Evolutionary conservation across 2,797 vertebrate genomes (phyloP).

Genomic region (Phalloptychus januarius): DNA sequence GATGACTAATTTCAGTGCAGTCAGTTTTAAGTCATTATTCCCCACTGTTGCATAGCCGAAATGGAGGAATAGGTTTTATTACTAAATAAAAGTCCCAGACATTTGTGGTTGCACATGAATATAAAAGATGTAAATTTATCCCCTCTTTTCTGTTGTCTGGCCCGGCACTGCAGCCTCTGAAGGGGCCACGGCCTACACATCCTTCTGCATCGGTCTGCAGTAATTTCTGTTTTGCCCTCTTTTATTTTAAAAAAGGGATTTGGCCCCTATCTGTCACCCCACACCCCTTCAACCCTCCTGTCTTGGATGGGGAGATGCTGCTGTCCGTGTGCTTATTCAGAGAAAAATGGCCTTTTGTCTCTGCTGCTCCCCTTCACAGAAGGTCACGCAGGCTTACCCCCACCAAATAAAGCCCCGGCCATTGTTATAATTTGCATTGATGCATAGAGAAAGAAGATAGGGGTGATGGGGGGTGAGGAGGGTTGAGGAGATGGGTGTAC

Average conservation of each 20-base stretch:
- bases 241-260: constrained; percentile 62
- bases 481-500: constrained; percentile 35
- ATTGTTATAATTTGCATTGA: constrained; percentile 87
- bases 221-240: constrained; percentile 58
- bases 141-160: not conserved
- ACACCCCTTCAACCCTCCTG: constrained; percentile 17
- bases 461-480: constrained; percentile 52
- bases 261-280: constrained; percentile 38
- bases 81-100: not conserved
- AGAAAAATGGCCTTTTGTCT: constrained; percentile 82
- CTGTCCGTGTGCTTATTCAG: constrained; percentile 78
- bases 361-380: constrained; percentile 77
- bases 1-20: not conserved
- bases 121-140: not conserved
- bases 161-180: not conserved
- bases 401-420: constrained; percentile 78
- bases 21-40: not conserved
- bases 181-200: constrained; percentile 16
- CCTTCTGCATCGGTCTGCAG: constrained; percentile 50
- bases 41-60: not conserved
- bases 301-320: constrained; percentile 44
- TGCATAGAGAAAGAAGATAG: constrained; percentile 76
- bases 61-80: not conserved
- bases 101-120: not conserved
- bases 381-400: constrained; percentile 85